A percentile compares a stretch with the other conserved stretches of the same genome.
These are phyloP conservation scores for Plemyria rubiginata DNA, from an alignment of 2,888 invertebrate species.

Conservation along the genomic window DNA sequence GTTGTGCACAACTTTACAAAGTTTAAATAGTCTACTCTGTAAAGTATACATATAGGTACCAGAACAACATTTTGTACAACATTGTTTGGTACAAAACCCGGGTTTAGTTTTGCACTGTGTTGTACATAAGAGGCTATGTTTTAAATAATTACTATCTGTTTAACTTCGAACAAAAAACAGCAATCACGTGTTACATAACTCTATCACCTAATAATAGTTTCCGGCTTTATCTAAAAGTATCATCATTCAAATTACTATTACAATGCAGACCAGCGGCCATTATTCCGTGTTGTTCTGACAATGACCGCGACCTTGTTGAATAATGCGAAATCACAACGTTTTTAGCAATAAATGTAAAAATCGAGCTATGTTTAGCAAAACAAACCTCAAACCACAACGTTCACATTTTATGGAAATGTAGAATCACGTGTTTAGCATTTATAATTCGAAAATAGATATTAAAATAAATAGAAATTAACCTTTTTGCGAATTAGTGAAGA, in stretches of 20 bases:
- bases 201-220: neutral
- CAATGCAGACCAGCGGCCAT: constrained; percentile 35
- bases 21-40: no score
- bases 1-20: no score
- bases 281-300: constrained; percentile 43
- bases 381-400: constrained; percentile 1
- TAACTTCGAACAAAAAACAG: neutral
- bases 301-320: constrained; percentile 54
- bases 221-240: constrained; percentile 10
- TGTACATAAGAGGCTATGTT: neutral
- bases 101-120: no score
- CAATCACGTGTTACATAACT: constrained; percentile 17
- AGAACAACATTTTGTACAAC: no score
- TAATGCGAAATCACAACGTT: constrained; percentile 33
- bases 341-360: constrained; percentile 29
- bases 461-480: no score
- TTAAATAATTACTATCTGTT: neutral
- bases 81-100: no score
- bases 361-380: constrained; percentile 12
- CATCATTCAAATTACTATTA: constrained; percentile 16
- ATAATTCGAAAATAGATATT: neutral
- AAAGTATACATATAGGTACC: no score
- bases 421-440: neutral
- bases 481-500: no score
- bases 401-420: constrained; percentile 11